phyloP scores from a whole-genome alignment of 2,113 vertebrate species.

The Ictalurus punctatus region DNA sequence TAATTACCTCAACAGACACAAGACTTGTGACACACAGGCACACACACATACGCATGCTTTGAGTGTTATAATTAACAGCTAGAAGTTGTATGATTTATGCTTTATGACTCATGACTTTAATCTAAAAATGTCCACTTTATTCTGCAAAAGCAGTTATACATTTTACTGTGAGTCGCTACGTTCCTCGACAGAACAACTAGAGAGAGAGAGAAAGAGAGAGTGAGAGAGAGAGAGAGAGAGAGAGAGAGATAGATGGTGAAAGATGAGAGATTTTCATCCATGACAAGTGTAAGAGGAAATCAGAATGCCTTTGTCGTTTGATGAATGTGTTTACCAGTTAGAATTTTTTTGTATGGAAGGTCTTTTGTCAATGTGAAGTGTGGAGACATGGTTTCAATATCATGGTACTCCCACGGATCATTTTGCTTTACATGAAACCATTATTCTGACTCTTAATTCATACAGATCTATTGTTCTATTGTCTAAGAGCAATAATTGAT shows the following conservation, averaged over 20 bases:
- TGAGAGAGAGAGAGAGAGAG: constrained; percentile 2
- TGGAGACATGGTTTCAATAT: constrained; percentile 1
- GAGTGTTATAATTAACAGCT: constrained; percentile 44
- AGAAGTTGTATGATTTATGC: constrained; percentile 48
- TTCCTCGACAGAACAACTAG: constrained; percentile 12
- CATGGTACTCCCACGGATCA: not conserved
- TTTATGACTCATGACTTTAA: constrained; percentile 44
- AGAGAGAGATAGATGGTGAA: not conserved
- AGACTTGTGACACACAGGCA: constrained; percentile 25
- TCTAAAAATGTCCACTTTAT: constrained; percentile 43
- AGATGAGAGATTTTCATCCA: constrained; percentile 18
- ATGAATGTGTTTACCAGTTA: constrained; percentile 44
- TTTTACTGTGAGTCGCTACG: not conserved
- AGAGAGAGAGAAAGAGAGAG: constrained; percentile 1
- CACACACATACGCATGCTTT: not conserved
- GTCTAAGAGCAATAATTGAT: not conserved
- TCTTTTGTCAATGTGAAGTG: constrained; percentile 16
- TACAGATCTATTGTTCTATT: not conserved
- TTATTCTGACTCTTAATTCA: not conserved
- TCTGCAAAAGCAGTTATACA: constrained; percentile 31
- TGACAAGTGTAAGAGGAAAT: constrained; percentile 35
- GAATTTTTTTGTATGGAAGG: not conserved
- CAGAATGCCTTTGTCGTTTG: constrained; percentile 34
- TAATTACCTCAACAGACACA: constrained; percentile 49
- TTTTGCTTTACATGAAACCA: not conserved